Evolutionary conservation across 2,113 vertebrate genomes (phyloP), one percentile per base, ranked within the genome.

Genomic region (Strigops habroptila): DNA sequence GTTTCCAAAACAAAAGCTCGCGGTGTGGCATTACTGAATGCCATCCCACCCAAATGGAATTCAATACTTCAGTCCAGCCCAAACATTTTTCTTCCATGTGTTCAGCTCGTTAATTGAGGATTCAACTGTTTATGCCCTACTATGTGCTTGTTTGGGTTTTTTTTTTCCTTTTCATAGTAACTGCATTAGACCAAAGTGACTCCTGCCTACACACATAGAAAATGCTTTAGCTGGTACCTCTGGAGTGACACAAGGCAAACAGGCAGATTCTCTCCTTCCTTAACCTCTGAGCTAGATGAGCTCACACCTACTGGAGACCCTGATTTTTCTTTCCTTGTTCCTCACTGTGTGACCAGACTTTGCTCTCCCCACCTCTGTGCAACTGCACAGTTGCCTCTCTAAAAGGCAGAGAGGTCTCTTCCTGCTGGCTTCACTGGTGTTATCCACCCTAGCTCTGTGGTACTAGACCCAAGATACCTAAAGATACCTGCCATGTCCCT

Each of bases 1-100:
- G 67, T 91, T 95, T 93, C 88, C 94, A 90, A 86, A 96, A 83
- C 53, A 88, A 67, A 95, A 90, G 55, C 35, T 33, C 51, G 46
- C 68, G 74, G 71, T 46, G 76, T 90, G 82, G 43, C 88, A 90
- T 83, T 83, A 70, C 88, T 67, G 86, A 96, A 74, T 0, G 4
- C 51, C 71, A 90, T 88, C 64, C 92, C 73, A 90, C 52, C 76
- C 91, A 70, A 90, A 90, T 28, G 94, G 76, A 93, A 95, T 88
- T 67, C 0, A 0, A 75, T 41, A 77, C 80, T 93, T 86, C 73
- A 88, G 83, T 93, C 91, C 90, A 92, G 51, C 18, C 60, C 30
- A 70, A 93, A 91, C 71, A 62, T 82, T 92, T 52, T 92, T 71
- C 46, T 90, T 83, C 79, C 31, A 81, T 59, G 82, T 83, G 39